Base-by-base conservation (phyloP, 2,888 invertebrate species). In the Isotomurus palustris region DNA sequence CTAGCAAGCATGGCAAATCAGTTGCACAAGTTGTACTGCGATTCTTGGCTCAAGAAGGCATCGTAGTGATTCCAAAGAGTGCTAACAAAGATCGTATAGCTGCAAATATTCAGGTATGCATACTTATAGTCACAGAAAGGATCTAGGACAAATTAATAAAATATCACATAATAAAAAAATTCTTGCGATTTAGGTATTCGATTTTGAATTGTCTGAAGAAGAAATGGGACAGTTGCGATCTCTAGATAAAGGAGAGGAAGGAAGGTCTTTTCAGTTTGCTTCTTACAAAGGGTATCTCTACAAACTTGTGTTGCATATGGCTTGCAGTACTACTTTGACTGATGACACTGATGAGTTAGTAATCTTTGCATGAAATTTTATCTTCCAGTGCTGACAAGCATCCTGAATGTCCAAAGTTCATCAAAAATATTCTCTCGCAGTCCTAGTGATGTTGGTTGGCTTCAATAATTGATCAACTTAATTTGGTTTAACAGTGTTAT, bases 1-100 rank as follows among this genome's bases (percentile, higher is more conserved):
- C 73, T 5, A 66, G 68, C 4, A 81, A 77, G 67, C 80, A 84
- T 71, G 19, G 19, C 21, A 88, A 87, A 73, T 81, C 84, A 0
- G 78, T 86, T 0, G 90, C 89, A 3, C 91, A 92, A 76, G 77
- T 88, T 29, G 75, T 88, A 29, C 76, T 94, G 2, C 81, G 86
- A 47, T 85, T 85, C 75, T 78, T 83, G 17, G 71, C 88, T 10
- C 88, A 92, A 74, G 82, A 82, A 47, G 86, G 38, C 6, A 75
- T 91, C 29, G 81, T 81, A 8, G 84, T 84, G 32, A 90, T 93
- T 72, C 91, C 92, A 3, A 93, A 92, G 75, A 91, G 91, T 74
- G 85, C 85, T 2, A 86, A 85, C 74, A 77, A 84, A 0, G 73
- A 76, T 5, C 81, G 91, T 60, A 22, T 50, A 4, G 84, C 10